Percentiles rank a stretch among this genome's conserved stretches.
These are phyloP conservation scores for Sebastes itinus DNA, from an alignment of 2,797 vertebrate genomes.

Conservation along the genomic window DNA sequence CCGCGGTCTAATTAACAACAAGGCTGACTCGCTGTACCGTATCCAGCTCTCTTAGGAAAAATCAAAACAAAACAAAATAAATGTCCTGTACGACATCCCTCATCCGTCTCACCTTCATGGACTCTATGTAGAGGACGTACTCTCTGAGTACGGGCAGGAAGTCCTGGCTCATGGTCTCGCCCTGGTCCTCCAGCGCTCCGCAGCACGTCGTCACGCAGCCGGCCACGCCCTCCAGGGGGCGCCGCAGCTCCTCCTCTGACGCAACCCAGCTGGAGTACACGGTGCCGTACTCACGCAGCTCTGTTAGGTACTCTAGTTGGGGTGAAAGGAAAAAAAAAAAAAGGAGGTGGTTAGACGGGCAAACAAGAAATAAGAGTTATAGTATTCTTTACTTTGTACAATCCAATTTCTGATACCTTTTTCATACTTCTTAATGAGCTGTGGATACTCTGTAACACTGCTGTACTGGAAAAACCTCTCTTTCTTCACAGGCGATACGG, in stretches of 20 bases:
- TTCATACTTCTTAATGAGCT: not conserved
- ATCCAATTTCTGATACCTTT: not conserved
- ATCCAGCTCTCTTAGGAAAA: not conserved
- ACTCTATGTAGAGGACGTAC: conserved; percentile 93
- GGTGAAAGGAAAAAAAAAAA: rapidly evolving
- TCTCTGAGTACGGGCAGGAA: conserved; percentile 95
- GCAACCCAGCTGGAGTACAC: conserved; percentile 93
- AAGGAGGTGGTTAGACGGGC: not conserved
- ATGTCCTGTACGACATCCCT: rapidly evolving
- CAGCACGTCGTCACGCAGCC: conserved; percentile 89
- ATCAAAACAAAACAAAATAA: not conserved
- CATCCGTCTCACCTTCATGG: conserved; percentile 90
- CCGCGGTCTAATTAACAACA: not conserved
- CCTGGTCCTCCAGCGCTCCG: conserved; percentile 90
- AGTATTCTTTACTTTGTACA: not conserved
- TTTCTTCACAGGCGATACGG: not conserved
- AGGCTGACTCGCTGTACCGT: not conserved
- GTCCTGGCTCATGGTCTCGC: conserved; percentile 93
- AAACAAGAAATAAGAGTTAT: not conserved
- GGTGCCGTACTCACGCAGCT: conserved; percentile 92
- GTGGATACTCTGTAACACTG: not conserved
- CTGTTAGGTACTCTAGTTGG: conserved; percentile 90
- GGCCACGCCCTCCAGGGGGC: conserved; percentile 91
- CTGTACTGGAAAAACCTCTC: not conserved
- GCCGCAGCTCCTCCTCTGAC: conserved; percentile 87